These are phyloP conservation scores for Xanthorhoe spadicearia DNA, from an alignment of 2,888 invertebrate genomes.

Conservation along the genomic window DNA sequence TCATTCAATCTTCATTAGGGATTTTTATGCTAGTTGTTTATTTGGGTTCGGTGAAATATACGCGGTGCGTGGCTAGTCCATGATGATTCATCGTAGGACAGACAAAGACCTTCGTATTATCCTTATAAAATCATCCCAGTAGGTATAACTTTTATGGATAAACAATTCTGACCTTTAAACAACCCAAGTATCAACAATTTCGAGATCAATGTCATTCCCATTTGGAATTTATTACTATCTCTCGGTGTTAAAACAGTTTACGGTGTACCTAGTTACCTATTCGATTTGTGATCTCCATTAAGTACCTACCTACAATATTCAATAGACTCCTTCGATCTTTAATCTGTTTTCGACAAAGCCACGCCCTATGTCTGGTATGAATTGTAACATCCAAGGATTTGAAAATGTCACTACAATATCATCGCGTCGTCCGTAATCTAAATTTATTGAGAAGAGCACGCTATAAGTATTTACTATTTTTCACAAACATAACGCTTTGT, in stretches of 20 bases:
- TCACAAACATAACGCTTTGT: no score
- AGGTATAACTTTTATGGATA: neutral
- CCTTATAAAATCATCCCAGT: neutral
- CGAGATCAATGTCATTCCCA: neutral
- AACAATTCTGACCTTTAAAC: slow-evolving; percentile 1
- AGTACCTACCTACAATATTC: neutral
- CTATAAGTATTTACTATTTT: no score
- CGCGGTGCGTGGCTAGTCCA: neutral
- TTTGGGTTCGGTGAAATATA: neutral
- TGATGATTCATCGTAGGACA: neutral
- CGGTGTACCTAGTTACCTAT: neutral
- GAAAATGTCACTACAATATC: neutral
- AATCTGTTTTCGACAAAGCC: neutral
- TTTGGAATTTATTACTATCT: neutral
- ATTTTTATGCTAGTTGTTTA: neutral
- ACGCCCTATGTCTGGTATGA: neutral
- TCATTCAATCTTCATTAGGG: neutral
- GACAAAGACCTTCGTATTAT: neutral
- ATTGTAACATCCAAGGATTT: neutral
- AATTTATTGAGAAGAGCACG: neutral
- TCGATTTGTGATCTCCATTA: neutral
- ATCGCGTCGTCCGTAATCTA: neutral
- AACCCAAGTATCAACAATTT: neutral
- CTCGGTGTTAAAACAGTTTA: neutral
- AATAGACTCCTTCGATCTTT: neutral